These are phyloP conservation scores for Halictus ligatus DNA, from an alignment of 2,888 invertebrate genomes.

Conservation along the genomic window DNA sequence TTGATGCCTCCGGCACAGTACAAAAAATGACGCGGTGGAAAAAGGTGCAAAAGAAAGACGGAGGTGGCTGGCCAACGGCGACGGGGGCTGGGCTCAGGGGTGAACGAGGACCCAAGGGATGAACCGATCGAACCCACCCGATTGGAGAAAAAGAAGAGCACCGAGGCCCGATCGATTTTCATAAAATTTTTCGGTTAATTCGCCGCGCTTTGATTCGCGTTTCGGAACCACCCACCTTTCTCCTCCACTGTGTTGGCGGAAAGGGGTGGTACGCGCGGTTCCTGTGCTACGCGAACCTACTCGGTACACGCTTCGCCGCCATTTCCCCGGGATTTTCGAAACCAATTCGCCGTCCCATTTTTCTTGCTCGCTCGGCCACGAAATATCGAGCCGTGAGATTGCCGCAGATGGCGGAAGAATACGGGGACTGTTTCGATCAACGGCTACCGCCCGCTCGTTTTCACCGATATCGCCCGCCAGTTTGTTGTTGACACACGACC, in stretches of 20 bases:
- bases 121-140: conserved; percentile 13
- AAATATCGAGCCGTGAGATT: neutral
- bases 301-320: neutral
- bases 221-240: neutral
- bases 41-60: conserved; percentile 6
- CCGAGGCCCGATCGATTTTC: conserved; percentile 5
- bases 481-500: conserved; percentile 26
- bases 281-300: neutral
- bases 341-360: conserved; percentile 10
- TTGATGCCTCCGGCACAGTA: conserved; percentile 70
- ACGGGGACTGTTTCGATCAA: conserved; percentile 3
- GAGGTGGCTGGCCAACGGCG: neutral
- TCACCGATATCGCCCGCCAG: neutral
- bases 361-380: conserved; percentile 17
- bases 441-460: conserved; percentile 6
- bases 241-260: neutral
- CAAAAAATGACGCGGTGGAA: conserved; percentile 23
- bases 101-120: neutral
- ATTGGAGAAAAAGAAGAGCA: neutral
- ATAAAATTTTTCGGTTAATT: conserved; percentile 32
- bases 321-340: conserved; percentile 32
- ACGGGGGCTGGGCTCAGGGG: neutral
- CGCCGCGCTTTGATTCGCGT: conserved; percentile 50
- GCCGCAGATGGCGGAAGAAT: neutral
- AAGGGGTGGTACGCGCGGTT: too few relatives aligned